Conservation (phyloP, 2,888 invertebrate species). For the Platycnemis pennipes region DNA sequence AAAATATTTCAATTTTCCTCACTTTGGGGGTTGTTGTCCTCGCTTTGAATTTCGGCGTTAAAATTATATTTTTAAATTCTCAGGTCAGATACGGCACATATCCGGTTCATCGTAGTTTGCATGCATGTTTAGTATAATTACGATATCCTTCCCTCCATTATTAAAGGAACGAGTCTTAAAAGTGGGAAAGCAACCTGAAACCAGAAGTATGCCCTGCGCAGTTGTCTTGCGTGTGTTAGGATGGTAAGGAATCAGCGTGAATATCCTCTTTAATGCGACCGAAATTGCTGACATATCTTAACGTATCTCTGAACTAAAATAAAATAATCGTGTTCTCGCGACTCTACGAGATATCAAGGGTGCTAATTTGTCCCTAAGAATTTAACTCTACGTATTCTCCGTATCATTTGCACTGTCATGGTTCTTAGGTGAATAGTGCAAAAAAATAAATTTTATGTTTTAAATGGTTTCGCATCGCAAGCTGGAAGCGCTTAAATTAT, state of each 20-base stretch:
- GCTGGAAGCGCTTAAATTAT: background rate
- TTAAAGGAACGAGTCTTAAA: background rate
- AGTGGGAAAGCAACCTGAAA: background rate
- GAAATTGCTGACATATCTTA: background rate
- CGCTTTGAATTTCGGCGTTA: background rate
- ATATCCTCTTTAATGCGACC: background rate
- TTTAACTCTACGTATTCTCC: background rate
- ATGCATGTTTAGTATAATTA: background rate
- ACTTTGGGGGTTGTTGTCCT: background rate
- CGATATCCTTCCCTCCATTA: background rate
- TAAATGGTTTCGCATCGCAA: background rate
- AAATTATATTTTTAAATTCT: background rate
- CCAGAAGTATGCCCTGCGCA: background rate
- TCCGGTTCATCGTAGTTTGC: background rate
- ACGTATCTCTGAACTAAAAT: background rate
- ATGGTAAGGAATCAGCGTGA: background rate
- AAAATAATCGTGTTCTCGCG: background rate
- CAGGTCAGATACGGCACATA: background rate
- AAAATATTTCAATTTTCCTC: background rate
- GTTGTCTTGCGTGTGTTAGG: background rate
- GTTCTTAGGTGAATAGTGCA: background rate
- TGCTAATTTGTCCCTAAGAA: background rate
- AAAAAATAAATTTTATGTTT: background rate
- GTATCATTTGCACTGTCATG: background rate
- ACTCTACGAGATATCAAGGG: background rate